Conservation (phyloP, 1,140 invertebrate species). For the Calycopis cecrops region DNA sequence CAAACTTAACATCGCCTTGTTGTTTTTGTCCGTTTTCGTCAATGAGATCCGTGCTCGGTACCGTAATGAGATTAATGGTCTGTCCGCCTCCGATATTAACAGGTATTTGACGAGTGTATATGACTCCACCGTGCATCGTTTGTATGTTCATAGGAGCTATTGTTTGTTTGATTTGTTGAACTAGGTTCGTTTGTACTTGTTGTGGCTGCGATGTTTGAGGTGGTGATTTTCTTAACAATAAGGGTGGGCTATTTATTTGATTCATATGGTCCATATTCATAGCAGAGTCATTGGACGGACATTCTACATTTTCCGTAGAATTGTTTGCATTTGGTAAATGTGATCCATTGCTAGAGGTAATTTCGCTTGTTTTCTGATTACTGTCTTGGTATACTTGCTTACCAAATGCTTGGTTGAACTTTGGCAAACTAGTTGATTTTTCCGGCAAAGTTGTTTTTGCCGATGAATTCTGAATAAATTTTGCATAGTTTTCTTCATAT, state of each 20-base stretch:
- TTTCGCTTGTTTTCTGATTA: slow-evolving; percentile 48
- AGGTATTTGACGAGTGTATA: slow-evolving; percentile 77
- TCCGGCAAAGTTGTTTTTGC: slow-evolving; percentile 42
- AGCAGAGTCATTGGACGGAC: slow-evolving; percentile 42
- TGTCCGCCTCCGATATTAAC: slow-evolving; percentile 74
- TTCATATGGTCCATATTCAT: slow-evolving; percentile 60
- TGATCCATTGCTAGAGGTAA: slow-evolving; percentile 38
- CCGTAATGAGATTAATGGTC: slow-evolving; percentile 77
- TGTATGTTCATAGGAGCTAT: slow-evolving; percentile 73
- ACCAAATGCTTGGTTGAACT: slow-evolving; percentile 88
- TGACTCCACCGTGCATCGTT: slow-evolving; percentile 78
- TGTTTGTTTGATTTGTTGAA: slow-evolving; percentile 68
- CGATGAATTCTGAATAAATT: slow-evolving; percentile 69
- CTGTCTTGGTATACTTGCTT: slow-evolving; percentile 77
- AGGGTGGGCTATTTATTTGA: slow-evolving; percentile 60
- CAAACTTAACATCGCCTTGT: slow-evolving; percentile 37
- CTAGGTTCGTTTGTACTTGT: slow-evolving; percentile 48
- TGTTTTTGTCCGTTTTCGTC: slow-evolving; percentile 60
- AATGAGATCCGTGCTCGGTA: slow-evolving; percentile 63
- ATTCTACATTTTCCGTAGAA: slow-evolving; percentile 40
- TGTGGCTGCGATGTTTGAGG: slow-evolving; percentile 46
- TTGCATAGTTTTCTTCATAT: slow-evolving; percentile 75
- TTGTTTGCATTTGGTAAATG: slow-evolving; percentile 38
- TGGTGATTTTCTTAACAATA: slow-evolving; percentile 59
- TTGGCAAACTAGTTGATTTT: slow-evolving; percentile 76